Evolutionary conservation across 2,888 invertebrate genomes (phyloP).

Genomic region (Trisateles emortualis): DNA sequence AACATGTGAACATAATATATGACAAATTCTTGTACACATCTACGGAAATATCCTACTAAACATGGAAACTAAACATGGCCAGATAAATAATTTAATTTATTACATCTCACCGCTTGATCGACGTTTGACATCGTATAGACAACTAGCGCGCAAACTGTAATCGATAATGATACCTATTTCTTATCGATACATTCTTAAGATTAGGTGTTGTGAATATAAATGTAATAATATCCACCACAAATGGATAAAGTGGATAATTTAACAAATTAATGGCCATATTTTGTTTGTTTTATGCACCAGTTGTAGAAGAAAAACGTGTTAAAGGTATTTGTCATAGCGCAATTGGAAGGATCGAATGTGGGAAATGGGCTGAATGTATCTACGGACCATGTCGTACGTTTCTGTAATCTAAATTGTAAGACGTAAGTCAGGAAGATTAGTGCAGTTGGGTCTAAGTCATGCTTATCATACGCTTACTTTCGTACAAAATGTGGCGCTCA

Average conservation of each 20-base stretch:
- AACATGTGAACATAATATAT: conserved; percentile 28
- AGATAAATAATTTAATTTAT: conserved; percentile 53
- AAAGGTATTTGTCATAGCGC: neutral
- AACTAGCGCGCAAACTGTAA: conserved; percentile 51
- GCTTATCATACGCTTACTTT: no score
- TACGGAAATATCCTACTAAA: conserved; percentile 52
- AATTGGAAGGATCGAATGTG: neutral
- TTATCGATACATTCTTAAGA: conserved; percentile 53
- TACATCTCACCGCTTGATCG: conserved; percentile 46
- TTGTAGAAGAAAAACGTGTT: conserved; percentile 9
- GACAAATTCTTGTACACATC: conserved; percentile 59
- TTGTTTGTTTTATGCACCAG: conserved; percentile 18
- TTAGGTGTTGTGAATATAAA: conserved; percentile 51
- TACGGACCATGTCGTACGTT: no score
- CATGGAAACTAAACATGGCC: conserved; percentile 49
- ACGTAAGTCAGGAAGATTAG: no score
- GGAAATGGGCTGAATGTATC: neutral
- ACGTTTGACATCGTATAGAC: conserved; percentile 50
- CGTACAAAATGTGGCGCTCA: no score
- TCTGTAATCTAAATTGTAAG: no score
- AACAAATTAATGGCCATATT: conserved; percentile 19
- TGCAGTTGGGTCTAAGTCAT: no score
- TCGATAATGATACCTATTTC: conserved; percentile 51
- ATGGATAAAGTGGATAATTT: conserved; percentile 30
- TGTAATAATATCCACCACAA: conserved; percentile 42